These are phyloP conservation scores for Cacoxenus indagator DNA, from an alignment of 2,888 invertebrate genomes.

Conservation along the genomic window DNA sequence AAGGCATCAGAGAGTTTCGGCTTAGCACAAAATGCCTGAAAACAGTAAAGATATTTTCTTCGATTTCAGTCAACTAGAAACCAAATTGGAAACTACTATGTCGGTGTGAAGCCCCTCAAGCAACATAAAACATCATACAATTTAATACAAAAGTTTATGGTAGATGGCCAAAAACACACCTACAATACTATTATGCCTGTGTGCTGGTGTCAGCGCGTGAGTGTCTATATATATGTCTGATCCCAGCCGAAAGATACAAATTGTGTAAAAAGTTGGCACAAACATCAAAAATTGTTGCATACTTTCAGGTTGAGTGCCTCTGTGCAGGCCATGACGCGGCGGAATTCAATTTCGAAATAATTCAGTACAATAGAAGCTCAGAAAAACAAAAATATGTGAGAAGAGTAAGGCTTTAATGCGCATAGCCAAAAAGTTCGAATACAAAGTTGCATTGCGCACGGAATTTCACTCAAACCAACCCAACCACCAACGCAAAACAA, in stretches of 20 bases:
- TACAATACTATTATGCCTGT: not conserved
- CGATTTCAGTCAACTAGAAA: not conserved
- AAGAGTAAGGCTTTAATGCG: not conserved
- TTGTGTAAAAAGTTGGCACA: not conserved
- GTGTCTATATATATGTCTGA: not conserved
- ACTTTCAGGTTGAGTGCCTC: not conserved
- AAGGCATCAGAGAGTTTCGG: not conserved
- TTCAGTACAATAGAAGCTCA: not conserved
- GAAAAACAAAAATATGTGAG: not conserved
- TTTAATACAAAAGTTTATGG: constrained; percentile 1
- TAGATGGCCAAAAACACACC: not conserved
- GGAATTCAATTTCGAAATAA: not conserved
- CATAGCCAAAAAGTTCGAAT: not conserved
- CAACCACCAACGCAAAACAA: not conserved
- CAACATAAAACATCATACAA: constrained; percentile 6
- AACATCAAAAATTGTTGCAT: not conserved
- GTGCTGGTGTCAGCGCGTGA: not conserved
- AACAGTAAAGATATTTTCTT: constrained; percentile 1
- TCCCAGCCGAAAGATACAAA: not conserved
- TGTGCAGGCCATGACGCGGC: not conserved
- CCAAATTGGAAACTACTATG: not conserved
- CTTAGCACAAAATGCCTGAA: no score
- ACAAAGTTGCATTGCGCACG: not conserved
- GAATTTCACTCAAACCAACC: not conserved
- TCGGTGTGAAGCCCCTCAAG: not conserved